Evolutionary conservation across 2,888 invertebrate species (phyloP), one percentile per base, ranked within the genome.

Genomic region (Epicampocera succincta): DNA sequence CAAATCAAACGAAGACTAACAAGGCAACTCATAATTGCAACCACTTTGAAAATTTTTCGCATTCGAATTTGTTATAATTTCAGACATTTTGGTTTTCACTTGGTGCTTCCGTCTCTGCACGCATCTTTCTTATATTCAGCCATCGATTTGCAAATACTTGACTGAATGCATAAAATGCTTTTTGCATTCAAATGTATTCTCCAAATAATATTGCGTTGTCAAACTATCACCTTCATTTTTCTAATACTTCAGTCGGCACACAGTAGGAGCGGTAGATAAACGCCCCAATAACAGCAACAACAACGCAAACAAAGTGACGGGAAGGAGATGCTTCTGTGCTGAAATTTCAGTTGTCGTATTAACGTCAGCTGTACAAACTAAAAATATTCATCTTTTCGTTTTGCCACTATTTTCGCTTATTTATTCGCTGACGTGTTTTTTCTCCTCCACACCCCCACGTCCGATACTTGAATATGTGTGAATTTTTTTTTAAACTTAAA

Each of bases 281-380:
- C n/a, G n/a, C n/a, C n/a, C 11, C 54, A 56, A 21, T 21, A 15
- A 21, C 15, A 46, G 38, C 4, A 73, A 0, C 40, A 17, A 0
- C 44, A 61, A 9, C 33, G 8, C n/a, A 8, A 40, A 3, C 40
- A 5, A 13, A 6, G 17, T 21, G 21, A 60, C 17, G 15, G 40
- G 42, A 33, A 72, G 38, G 13, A 72, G 38, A 33, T 50, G 65
- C 46, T 73, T 78, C 44, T 69, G 60, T 52, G 33, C 46, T 69
- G 12, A 82, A 82, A 78, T 63, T 52, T 78, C 69, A 65, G 73
- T 71, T 82, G 78, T 82, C 82, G 82, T 54, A 74, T 82, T 74
- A 82, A 60, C 78, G 78, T 82, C 82, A 82, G 69, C 60, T 82
- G 78, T 66, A 66, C 54, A 78, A 74, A 82, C 52, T 74, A 46